phyloP scores from a whole-genome alignment of 2,113 vertebrate genomes.

The Verasper variegatus region DNA sequence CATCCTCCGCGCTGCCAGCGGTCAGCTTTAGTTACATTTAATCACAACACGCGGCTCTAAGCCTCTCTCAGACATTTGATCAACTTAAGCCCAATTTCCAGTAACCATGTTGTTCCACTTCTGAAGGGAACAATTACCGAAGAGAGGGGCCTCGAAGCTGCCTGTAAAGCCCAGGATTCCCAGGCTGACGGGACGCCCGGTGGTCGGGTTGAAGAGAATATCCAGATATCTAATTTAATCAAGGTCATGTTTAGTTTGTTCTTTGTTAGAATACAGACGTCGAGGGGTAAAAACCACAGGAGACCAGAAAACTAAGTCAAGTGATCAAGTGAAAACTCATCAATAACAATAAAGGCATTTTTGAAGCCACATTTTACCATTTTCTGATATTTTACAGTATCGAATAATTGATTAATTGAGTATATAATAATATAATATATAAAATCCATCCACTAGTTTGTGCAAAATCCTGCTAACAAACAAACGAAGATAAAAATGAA shows the following conservation, averaged over 20 bases:
- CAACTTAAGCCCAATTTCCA: constrained; percentile 52
- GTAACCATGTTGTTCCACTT: constrained; percentile 37
- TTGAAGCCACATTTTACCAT: too few relatives aligned
- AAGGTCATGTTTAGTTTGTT: not conserved
- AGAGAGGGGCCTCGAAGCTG: constrained; percentile 17
- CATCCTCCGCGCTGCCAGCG: not conserved
- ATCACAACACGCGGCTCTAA: constrained; percentile 48
- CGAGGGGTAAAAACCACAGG: too few relatives aligned
- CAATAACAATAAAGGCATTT: too few relatives aligned
- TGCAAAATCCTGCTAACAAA: too few relatives aligned
- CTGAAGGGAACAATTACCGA: constrained; percentile 33
- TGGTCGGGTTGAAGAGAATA: constrained; percentile 11
- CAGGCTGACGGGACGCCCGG: not conserved
- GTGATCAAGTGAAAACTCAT: too few relatives aligned
- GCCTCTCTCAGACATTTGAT: constrained; percentile 38
- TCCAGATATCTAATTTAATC: not conserved
- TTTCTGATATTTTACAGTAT: not conserved
- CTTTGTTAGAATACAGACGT: too few relatives aligned
- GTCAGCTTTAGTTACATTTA: constrained; percentile 53
- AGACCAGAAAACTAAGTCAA: too few relatives aligned
- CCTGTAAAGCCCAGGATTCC: not conserved
- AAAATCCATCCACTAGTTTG: too few relatives aligned
- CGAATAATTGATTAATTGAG: not conserved
- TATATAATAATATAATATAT: too few relatives aligned
- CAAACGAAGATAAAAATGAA: too few relatives aligned